These are phyloP conservation scores for Peromyscus nudipes DNA, from an alignment of 2,797 vertebrate genomes.

Conservation along the genomic window DNA sequence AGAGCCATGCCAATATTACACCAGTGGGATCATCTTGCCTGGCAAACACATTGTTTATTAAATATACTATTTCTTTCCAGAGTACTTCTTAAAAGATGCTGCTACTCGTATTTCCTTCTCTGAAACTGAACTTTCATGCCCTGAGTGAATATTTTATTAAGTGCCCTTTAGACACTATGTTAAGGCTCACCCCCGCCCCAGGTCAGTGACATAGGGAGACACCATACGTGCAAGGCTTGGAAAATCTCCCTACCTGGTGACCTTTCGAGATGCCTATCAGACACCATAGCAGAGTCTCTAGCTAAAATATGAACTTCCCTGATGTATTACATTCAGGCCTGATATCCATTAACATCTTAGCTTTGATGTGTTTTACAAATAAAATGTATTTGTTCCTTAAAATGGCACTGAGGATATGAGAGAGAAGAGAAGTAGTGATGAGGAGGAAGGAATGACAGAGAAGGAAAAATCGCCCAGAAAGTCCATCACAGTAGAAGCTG, in stretches of 20 bases:
- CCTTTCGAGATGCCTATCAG: background rate
- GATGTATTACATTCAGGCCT: background rate
- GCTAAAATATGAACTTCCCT: background rate
- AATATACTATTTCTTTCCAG: background rate
- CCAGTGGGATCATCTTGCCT: background rate
- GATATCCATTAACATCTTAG: background rate
- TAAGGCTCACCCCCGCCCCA: background rate
- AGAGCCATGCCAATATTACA: background rate
- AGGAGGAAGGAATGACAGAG: background rate
- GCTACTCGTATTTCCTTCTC: background rate
- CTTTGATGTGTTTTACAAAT: background rate
- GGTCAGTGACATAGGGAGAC: background rate
- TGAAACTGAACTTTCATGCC: background rate
- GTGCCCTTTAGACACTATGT: background rate
- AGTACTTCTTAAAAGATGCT: background rate
- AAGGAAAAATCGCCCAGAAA: background rate
- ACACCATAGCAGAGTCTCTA: background rate
- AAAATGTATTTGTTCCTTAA: constrained; percentile 2
- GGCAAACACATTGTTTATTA: background rate
- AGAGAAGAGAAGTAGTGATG: background rate
- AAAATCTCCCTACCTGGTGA: background rate
- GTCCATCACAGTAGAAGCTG: background rate
- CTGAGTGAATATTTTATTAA: background rate
- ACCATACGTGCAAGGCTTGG: background rate
- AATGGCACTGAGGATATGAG: background rate